These are phyloP conservation scores for Polypedilum vanderplanki DNA, from an alignment of 1,140 invertebrate genomes.

Conservation along the genomic window DNA sequence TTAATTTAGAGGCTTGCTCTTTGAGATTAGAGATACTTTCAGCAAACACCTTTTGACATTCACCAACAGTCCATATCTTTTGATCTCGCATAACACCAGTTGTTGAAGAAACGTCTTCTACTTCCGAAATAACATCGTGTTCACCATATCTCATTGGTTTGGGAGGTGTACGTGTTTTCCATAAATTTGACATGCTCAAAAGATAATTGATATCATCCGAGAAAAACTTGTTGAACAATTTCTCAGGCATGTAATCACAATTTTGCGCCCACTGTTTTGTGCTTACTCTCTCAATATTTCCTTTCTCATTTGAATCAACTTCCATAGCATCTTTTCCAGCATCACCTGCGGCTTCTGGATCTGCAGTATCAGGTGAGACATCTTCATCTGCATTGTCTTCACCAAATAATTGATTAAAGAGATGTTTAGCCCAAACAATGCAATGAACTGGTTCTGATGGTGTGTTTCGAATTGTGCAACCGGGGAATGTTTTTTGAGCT, in stretches of 20 bases:
- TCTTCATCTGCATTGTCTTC: conserved; percentile 94
- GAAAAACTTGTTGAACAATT: conserved; percentile 86
- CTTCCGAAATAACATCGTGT: conserved; percentile 47
- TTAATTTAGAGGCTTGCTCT: conserved; percentile 50
- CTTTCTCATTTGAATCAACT: conserved; percentile 40
- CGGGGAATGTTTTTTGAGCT: conserved; percentile 87
- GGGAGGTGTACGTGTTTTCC: conserved; percentile 80
- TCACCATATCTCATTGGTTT: conserved; percentile 68
- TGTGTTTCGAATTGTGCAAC: conserved; percentile 98
- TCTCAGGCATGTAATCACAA: conserved; percentile 74
- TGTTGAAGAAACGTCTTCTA: conserved; percentile 43
- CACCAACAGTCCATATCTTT: conserved; percentile 69
- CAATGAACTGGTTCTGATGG: conserved; percentile 99
- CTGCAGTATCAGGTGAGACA: conserved; percentile 93
- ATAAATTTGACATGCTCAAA: conserved; percentile 89
- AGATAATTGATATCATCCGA: conserved; percentile 93
- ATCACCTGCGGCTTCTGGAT: conserved; percentile 68
- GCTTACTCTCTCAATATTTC: conserved; percentile 73
- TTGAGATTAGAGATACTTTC: conserved; percentile 63
- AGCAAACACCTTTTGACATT: conserved; percentile 63
- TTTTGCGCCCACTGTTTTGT: conserved; percentile 84
- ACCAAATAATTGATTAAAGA: conserved; percentile 97
- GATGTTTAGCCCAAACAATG: conserved; percentile 98
- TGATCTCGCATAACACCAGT: conserved; percentile 59
- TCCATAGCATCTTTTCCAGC: conserved; percentile 45